phyloP scores from a whole-genome alignment of 2,113 vertebrate species.

The Carlito syrichta region DNA sequence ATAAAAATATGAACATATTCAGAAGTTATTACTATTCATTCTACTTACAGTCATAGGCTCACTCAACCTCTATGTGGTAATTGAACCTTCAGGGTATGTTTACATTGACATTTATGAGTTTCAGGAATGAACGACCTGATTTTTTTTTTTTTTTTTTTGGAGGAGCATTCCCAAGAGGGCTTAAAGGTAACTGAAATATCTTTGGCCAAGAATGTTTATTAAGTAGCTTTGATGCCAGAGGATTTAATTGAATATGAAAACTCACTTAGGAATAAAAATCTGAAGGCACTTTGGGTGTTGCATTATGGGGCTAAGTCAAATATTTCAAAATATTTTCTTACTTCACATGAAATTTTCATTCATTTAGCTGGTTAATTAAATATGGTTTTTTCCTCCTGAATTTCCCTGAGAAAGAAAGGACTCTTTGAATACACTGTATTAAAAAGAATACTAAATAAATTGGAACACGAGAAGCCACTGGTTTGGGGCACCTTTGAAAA shows the following conservation, averaged over 20 bases:
- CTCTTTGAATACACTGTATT: conserved; percentile 50
- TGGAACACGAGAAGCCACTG: conserved; percentile 29
- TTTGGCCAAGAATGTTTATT: conserved; percentile 43
- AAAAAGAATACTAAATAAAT: conserved; percentile 58
- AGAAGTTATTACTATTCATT: conserved; percentile 73
- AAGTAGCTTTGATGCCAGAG: conserved; percentile 64
- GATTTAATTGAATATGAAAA: conserved; percentile 72
- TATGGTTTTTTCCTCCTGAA: not conserved
- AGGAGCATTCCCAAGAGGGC: not conserved
- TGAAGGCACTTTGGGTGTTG: conserved; percentile 34
- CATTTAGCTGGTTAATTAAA: conserved; percentile 64
- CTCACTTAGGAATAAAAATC: conserved; percentile 42
- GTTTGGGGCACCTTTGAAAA: conserved; percentile 47
- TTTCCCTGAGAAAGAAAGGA: conserved; percentile 7
- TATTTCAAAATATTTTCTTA: conserved; percentile 66
- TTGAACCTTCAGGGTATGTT: conserved; percentile 63
- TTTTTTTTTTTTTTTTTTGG: conserved; percentile 48
- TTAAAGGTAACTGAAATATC: conserved; percentile 54
- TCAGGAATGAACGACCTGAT: conserved; percentile 60
- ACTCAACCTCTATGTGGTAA: conserved; percentile 69
- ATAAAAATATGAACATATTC: conserved; percentile 74
- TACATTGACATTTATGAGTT: conserved; percentile 63
- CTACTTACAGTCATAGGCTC: conserved; percentile 67
- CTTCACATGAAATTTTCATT: conserved; percentile 65
- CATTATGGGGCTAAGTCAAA: conserved; percentile 44